These are phyloP conservation scores for Leuciscus idus DNA, from an alignment of 2,113 vertebrate species.

Conservation along the genomic window DNA sequence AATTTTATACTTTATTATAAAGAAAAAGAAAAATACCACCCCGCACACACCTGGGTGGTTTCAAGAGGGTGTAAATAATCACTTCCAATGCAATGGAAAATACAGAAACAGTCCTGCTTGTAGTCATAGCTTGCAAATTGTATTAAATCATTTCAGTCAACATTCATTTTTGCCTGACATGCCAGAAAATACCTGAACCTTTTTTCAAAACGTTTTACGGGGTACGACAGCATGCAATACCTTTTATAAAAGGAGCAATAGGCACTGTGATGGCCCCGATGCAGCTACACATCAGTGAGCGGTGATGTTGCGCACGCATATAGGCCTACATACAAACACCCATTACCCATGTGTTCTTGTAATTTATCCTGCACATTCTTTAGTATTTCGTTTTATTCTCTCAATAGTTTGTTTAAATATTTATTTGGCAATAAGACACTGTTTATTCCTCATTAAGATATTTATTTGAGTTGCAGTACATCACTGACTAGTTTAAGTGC, in stretches of 20 bases:
- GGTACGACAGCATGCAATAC: background rate
- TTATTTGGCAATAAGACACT: too few species aligned
- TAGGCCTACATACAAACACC: too few species aligned
- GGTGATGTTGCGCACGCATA: too few species aligned
- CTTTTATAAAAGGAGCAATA: conserved; percentile 46
- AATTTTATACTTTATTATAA: background rate
- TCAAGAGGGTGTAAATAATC: background rate
- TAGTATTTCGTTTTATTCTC: too few species aligned
- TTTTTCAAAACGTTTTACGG: background rate
- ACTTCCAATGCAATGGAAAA: background rate
- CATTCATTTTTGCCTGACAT: background rate
- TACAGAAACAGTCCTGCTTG: background rate
- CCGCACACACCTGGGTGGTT: background rate
- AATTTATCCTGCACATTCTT: too few species aligned
- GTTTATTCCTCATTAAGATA: too few species aligned
- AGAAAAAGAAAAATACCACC: background rate
- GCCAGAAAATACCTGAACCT: background rate
- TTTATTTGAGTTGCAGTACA: too few species aligned
- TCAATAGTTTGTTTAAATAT: too few species aligned
- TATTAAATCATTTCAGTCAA: background rate
- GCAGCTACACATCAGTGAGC: too few species aligned
- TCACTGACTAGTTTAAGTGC: too few species aligned
- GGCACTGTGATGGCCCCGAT: too few species aligned
- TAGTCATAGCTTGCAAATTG: background rate
- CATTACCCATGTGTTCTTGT: too few species aligned